Base-by-base conservation (phyloP, 2,888 invertebrate genomes). In the Eilema sororculum region DNA sequence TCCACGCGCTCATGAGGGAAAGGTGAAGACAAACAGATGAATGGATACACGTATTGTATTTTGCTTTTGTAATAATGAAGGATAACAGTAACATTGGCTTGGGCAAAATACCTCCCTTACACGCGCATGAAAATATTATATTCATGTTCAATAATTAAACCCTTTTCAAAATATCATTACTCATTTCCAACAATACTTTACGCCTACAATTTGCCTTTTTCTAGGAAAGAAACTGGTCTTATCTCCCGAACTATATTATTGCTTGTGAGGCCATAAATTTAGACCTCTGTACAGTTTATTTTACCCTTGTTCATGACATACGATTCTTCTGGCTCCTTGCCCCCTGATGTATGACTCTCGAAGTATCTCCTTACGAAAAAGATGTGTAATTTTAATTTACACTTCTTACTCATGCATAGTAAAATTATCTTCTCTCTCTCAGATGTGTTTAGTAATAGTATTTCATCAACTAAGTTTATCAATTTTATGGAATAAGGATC, bases 261-360 rank as follows among this genome's bases (percentile, higher is more conserved):
- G 56, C 41, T 52, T 52, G 25, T 30, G 12, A 65, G 60, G 60
- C 24, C 52, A 65, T 69, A 65, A 65, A 65, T 69, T 59, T 16
- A 24, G 24, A 16, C 20, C 22, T 33, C 33, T 24, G 37, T 68
- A 64, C 59, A 46, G 64, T 65, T 25, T 61, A 56, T 46, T 65
- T 69, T 65, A 46, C 46, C 52, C 65, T 65, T 25, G 24, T 20
- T 33, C 33, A 52, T 65, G 69, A 69, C 65, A 58, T 60, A 65
- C 24, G 60, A 24, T 52, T 52, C 33, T 67, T 62, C 41, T 68
- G 37, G 62, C 22, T 68, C 57, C 12, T 57, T 68, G 62, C 37
- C 68, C 62, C 37, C 37, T 37, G 68, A 62, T 63, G 37, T 62
- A 57, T 57, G 62, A 57, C 37, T 6, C 56, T 41, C 25, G 22